These are phyloP conservation scores for Trichogramma dendrolimi DNA, from an alignment of 2,888 invertebrate species.

Conservation along the genomic window DNA sequence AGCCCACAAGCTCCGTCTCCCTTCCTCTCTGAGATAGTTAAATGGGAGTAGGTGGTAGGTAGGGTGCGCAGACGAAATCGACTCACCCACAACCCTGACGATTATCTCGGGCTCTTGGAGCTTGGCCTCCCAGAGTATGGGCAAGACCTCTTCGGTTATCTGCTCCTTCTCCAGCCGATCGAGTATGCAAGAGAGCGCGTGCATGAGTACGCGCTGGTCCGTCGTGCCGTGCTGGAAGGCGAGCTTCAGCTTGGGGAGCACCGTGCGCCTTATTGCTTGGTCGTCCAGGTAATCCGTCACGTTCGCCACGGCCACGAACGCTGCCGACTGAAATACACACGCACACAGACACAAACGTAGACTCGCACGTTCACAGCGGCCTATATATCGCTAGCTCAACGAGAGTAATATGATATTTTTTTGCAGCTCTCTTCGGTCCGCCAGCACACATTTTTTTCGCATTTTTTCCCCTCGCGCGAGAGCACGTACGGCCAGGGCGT, in stretches of 20 bases:
- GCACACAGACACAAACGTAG: not conserved
- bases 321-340: slow-evolving; percentile 68
- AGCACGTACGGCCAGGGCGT: not conserved
- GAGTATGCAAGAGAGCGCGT: slow-evolving; percentile 74
- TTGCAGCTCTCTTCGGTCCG: too few species aligned
- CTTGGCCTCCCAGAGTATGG: slow-evolving; percentile 79
- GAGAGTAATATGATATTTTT: too few species aligned
- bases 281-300: slow-evolving; percentile 82
- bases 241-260: slow-evolving; percentile 77
- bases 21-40: not conserved
- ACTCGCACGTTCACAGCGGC: too few species aligned
- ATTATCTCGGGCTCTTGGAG: slow-evolving; percentile 86
- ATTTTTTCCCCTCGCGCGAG: too few species aligned
- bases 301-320: slow-evolving; percentile 80
- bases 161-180: slow-evolving; percentile 80
- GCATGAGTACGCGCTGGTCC: slow-evolving; percentile 76
- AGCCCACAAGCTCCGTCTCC: not conserved
- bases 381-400: too few species aligned
- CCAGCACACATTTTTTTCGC: too few species aligned
- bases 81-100: slow-evolving; percentile 90
- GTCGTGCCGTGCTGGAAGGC: slow-evolving; percentile 75
- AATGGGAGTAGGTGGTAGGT: not conserved
- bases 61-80: not conserved
- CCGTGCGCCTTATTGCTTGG: slow-evolving; percentile 71
- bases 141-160: slow-evolving; percentile 86